Percentiles rank a stretch among this genome's conserved stretches.
Evolutionary conservation across 2,797 vertebrate species (phyloP).

Genomic region (Coranthus polyacanthus): DNA sequence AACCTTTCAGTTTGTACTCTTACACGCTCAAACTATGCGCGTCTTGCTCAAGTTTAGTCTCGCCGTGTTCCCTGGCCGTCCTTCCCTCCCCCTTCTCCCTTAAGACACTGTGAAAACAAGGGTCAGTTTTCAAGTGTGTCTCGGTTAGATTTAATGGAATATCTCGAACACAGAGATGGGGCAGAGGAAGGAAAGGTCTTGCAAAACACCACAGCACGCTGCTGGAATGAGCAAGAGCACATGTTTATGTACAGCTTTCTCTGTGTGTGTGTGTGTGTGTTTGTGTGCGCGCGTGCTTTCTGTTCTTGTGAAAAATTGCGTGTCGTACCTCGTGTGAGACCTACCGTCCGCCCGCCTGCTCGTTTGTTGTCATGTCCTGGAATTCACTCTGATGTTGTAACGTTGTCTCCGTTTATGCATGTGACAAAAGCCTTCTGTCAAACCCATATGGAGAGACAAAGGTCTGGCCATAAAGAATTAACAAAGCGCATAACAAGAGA

Average conservation of each 20-base stretch:
- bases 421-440: slow-evolving; percentile 23
- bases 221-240: slow-evolving; percentile 34
- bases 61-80: slow-evolving; percentile 4
- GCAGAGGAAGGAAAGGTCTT: slow-evolving; percentile 60
- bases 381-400: slow-evolving; percentile 48
- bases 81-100: slow-evolving; percentile 18
- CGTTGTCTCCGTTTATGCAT: slow-evolving; percentile 42
- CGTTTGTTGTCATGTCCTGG: slow-evolving; percentile 29
- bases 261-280: slow-evolving; percentile 4
- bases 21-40: background rate
- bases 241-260: slow-evolving; percentile 18
- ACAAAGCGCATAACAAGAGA: slow-evolving; percentile 52
- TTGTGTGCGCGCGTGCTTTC: background rate
- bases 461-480: slow-evolving; percentile 55
- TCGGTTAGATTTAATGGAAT: slow-evolving; percentile 58
- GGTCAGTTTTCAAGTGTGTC: slow-evolving; percentile 65
- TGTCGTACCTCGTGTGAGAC: slow-evolving; percentile 34
- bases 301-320: slow-evolving; percentile 35
- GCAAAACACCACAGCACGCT: slow-evolving; percentile 53
- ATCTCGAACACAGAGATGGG: slow-evolving; percentile 40
- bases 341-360: background rate
- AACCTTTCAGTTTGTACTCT: slow-evolving; percentile 48
- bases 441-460: slow-evolving; percentile 22
- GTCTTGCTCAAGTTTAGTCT: slow-evolving; percentile 54
- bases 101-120: slow-evolving; percentile 62